A percentile compares a stretch with the other conserved stretches of the same genome.
Evolutionary conservation across 1,140 invertebrate species (phyloP).

Genomic region (Drosophila guanche): DNA sequence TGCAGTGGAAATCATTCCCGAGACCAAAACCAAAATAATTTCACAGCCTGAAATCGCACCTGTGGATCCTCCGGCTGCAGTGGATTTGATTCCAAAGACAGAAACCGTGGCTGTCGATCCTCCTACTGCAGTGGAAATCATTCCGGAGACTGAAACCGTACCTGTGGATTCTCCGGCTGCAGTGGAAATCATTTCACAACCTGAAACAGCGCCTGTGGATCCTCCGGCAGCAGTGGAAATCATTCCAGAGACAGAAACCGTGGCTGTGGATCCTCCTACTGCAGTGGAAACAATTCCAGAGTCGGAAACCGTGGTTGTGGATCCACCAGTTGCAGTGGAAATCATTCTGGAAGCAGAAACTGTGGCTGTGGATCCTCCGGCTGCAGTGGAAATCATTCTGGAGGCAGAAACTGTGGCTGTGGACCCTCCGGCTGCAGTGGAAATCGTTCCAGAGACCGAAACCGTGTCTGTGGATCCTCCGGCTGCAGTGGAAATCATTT

Average conservation of each 20-base stretch:
- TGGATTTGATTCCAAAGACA: background rate
- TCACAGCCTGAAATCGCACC: background rate
- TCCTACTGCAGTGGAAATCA: background rate
- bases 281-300: background rate
- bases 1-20: background rate
- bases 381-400: background rate
- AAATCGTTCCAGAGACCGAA: background rate
- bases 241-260: background rate
- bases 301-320: background rate
- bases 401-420: background rate
- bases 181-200: background rate
- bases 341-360: background rate
- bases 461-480: background rate
- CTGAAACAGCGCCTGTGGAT: background rate
- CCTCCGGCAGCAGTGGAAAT: background rate
- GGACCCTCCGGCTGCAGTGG: background rate
- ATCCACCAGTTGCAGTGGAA: background rate
- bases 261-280: background rate
- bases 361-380: background rate
- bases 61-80: background rate
- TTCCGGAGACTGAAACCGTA: background rate
- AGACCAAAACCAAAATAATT: too few species aligned
- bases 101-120: background rate
- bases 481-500: background rate
- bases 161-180: background rate